Conservation (phyloP, 1,140 invertebrate genomes). For the Bilobella aurantiaca region DNA sequence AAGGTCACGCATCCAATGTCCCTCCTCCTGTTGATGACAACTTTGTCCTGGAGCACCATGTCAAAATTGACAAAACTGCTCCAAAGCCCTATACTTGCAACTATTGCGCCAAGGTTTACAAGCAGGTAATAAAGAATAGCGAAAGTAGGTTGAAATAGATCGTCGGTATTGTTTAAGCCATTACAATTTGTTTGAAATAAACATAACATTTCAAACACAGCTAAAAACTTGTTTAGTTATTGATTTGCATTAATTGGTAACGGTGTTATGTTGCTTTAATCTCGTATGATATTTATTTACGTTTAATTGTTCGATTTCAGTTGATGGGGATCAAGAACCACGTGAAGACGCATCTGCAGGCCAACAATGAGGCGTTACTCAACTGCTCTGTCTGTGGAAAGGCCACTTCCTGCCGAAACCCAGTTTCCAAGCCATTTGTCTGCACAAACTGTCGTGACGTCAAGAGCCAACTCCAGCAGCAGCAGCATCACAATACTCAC, state of each 20-base stretch:
- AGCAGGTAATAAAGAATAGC: too few relatives aligned
- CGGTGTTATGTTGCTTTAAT: too few relatives aligned
- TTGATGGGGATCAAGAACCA: conserved; percentile 1
- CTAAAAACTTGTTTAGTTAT: too few relatives aligned
- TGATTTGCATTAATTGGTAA: too few relatives aligned
- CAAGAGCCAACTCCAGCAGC: neutral
- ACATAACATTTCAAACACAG: too few relatives aligned
- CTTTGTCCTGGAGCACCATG: neutral
- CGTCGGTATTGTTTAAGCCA: too few relatives aligned
- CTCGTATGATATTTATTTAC: too few relatives aligned
- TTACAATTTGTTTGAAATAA: too few relatives aligned
- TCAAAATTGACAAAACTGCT: neutral
- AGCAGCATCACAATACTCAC: neutral
- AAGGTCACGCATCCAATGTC: neutral
- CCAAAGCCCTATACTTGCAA: neutral
- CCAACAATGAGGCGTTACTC: neutral
- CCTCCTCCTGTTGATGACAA: neutral
- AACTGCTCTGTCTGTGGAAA: conserved; percentile 1
- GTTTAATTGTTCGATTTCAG: neutral
- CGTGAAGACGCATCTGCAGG: neutral
- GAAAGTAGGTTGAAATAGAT: too few relatives aligned
- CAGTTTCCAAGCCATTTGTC: neutral
- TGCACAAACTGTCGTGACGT: neutral
- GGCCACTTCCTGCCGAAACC: neutral
- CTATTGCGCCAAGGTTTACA: neutral